phyloP scores from a whole-genome alignment of 2,888 invertebrate species.

The Meta bourneti region DNA sequence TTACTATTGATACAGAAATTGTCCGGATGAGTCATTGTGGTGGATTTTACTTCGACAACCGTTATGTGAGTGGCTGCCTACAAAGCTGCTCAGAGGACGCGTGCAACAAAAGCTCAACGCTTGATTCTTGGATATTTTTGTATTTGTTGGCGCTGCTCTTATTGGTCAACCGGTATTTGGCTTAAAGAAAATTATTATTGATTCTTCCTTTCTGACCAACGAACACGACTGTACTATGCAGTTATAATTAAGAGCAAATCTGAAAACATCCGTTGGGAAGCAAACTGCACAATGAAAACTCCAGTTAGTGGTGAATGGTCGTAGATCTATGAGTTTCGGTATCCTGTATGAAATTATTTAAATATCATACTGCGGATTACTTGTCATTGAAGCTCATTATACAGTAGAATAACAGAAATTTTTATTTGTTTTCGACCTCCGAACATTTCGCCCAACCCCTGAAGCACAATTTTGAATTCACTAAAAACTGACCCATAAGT shows the following conservation, averaged over 20 bases:
- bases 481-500: no score
- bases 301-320: no score
- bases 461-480: no score
- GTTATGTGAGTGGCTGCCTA: slow-evolving; percentile 80
- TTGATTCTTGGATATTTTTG: slow-evolving; percentile 11
- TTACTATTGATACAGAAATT: slow-evolving; percentile 83
- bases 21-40: slow-evolving; percentile 83
- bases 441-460: no score
- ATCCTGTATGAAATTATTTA: not conserved
- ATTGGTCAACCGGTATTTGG: not conserved
- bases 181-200: no score
- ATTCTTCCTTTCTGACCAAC: not conserved
- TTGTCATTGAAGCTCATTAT: not conserved
- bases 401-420: not conserved
- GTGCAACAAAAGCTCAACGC: slow-evolving; percentile 78
- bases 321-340: not conserved
- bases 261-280: not conserved
- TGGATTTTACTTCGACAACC: slow-evolving; percentile 82
- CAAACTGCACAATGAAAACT: not conserved
- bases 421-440: no score
- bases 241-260: not conserved
- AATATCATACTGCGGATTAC: not conserved
- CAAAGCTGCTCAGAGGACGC: slow-evolving; percentile 80
- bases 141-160: not conserved
- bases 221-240: not conserved